These are phyloP conservation scores for Sorex maritimensis DNA, from an alignment of 2,797 vertebrate genomes.

Conservation along the genomic window DNA sequence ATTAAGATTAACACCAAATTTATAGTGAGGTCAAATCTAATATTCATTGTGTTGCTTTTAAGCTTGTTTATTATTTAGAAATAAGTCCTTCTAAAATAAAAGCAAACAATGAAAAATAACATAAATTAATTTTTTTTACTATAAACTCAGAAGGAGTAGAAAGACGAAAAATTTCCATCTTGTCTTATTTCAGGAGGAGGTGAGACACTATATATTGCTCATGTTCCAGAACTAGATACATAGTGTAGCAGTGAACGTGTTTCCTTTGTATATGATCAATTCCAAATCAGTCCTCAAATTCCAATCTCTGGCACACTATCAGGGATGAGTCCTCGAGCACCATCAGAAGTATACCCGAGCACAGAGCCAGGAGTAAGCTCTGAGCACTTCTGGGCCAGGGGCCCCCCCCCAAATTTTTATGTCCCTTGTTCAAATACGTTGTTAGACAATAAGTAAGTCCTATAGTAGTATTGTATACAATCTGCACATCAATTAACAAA, in stretches of 20 bases:
- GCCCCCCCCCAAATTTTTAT: too few relatives aligned
- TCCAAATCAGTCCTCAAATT: too few relatives aligned
- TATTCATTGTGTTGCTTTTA: neutral
- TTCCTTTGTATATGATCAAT: too few relatives aligned
- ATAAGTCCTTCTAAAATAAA: slow-evolving; percentile 54
- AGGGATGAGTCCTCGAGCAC: too few relatives aligned
- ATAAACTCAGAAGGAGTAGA: neutral
- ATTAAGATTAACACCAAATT: neutral
- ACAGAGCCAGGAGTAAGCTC: too few relatives aligned
- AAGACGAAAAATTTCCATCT: neutral
- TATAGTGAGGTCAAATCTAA: neutral
- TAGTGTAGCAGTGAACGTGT: too few relatives aligned
- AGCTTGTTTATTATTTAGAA: slow-evolving; percentile 42
- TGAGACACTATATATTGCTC: neutral
- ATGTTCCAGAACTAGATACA: too few relatives aligned
- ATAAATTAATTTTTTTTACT: slow-evolving; percentile 45
- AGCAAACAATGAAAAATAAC: neutral
- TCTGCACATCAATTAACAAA: neutral
- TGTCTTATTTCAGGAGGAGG: neutral
- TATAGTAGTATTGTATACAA: neutral
- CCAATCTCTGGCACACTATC: too few relatives aligned
- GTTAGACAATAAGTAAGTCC: slow-evolving; percentile 51
- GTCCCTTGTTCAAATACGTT: neutral
- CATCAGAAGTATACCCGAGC: too few relatives aligned
- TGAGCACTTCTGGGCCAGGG: too few relatives aligned